A percentile compares a stretch with the other conserved stretches of the same genome.
Evolutionary conservation across 2,888 invertebrate genomes (phyloP).

Genomic region (Drosophila kuntzei): DNA sequence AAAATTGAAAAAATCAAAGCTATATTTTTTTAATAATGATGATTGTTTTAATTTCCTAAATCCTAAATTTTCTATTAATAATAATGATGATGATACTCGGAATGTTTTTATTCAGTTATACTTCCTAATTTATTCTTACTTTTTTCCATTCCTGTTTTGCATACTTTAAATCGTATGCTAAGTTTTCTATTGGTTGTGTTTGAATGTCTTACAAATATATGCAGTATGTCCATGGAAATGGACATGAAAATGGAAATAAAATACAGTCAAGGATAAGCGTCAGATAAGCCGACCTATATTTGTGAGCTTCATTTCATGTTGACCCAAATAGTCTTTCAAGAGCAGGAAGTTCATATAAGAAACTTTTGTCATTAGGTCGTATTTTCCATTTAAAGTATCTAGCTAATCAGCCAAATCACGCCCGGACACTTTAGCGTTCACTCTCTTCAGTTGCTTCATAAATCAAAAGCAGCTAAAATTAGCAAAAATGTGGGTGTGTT

Average conservation of each 20-base stretch:
- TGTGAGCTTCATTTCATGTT: not conserved
- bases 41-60: too few species aligned
- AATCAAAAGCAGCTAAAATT: constrained; percentile 28
- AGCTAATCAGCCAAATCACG: constrained; percentile 44
- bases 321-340: not conserved
- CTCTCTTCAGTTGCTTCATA: constrained; percentile 28
- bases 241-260: not conserved
- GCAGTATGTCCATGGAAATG: too few species aligned
- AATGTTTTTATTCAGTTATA: too few species aligned
- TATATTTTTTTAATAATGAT: too few species aligned
- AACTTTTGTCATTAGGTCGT: constrained; percentile 38
- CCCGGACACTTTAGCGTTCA: constrained; percentile 30
- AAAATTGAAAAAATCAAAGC: too few species aligned
- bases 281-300: not conserved
- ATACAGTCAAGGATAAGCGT: constrained; percentile 1
- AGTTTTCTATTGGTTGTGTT: too few species aligned
- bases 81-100: too few species aligned
- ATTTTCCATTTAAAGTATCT: constrained; percentile 20
- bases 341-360: not conserved
- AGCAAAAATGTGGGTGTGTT: constrained; percentile 8
- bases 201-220: too few species aligned
- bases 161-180: not conserved
- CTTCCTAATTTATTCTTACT: too few species aligned
- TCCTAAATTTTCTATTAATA: too few species aligned
- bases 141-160: too few species aligned